Conservation (phyloP, 2,888 invertebrate genomes). For the Agriopis aurantiaria region DNA sequence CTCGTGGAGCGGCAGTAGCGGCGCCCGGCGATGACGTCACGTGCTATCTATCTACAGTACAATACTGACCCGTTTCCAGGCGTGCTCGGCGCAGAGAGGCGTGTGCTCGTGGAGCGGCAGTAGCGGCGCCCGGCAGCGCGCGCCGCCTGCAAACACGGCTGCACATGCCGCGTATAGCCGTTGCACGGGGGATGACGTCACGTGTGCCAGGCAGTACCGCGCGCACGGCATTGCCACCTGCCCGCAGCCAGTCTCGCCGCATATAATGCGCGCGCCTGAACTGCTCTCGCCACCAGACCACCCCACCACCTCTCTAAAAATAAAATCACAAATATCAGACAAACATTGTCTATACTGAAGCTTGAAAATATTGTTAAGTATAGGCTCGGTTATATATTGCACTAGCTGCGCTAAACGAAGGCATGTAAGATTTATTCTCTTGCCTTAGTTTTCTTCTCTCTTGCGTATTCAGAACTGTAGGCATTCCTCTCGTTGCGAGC, state of each 20-base stretch:
- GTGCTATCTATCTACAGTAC: conserved; percentile 75
- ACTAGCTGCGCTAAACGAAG: too few species aligned
- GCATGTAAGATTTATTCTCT: not conserved
- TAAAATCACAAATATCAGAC: conserved; percentile 4
- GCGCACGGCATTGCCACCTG: conserved; percentile 90
- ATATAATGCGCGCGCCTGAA: conserved; percentile 42
- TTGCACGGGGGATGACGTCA: conserved; percentile 94
- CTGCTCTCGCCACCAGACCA: conserved; percentile 75
- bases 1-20: conserved; percentile 76
- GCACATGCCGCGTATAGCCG: conserved; percentile 86
- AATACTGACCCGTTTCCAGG: conserved; percentile 89
- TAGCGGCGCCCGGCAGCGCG: conserved; percentile 79
- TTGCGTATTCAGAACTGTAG: conserved; percentile 67
- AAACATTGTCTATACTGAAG: not conserved
- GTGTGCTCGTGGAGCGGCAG: conserved; percentile 86
- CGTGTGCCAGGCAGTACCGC: conserved; percentile 93
- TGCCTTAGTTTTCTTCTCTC: conserved; percentile 78
- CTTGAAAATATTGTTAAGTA: too few species aligned
- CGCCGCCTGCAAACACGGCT: conserved; percentile 82
- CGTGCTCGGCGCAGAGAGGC: conserved; percentile 95
- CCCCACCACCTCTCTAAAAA: conserved; percentile 62
- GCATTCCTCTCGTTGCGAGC: conserved; percentile 74
- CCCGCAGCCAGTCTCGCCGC: conserved; percentile 61
- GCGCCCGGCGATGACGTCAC: conserved; percentile 91
- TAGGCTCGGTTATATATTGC: too few species aligned